Evolutionary conservation across 2,888 invertebrate species (phyloP), one percentile per base, ranked within the genome.

Genomic region (Andrena flavipes): DNA sequence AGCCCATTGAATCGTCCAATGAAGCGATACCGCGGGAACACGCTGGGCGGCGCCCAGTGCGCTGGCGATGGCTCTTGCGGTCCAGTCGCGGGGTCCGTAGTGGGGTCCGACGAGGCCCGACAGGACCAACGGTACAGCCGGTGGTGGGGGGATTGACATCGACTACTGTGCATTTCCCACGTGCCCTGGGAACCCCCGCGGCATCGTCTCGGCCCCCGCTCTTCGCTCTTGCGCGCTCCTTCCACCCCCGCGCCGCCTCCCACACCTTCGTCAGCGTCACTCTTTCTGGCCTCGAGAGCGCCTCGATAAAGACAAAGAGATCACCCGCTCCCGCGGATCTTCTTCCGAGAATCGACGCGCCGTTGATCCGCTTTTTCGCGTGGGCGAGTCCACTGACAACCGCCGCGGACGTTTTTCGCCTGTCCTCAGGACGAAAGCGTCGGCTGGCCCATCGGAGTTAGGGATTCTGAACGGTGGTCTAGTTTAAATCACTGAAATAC

Each of bases 91-190:
- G 70, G 60, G 74, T 73, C 67, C 75, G 79, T 75, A 76, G 88
- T 83, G 88, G 88, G 82, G 84, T 33, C 73, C 72, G 73, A 33
- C 51, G 78, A 62, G 80, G 76, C 71, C 82, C 68, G 72, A 75
- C 70, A 54, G 81, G 81, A 59, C 82, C 64, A 84, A 76, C 85
- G 80, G 79, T 67, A 62, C 51, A 10, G 42, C 74, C 83, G 80
- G 75, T 88, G 90, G 90, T 91, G 93, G 91, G 92, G 92, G 91
- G 90, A 91, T 93, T 94, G 93, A 93, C 92, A 94, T 93, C 94
- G 94, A 95, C 95, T 95, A 95, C 95, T 94, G 95, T 95, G 95
- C 95, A 95, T 95, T 95, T 95, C 95, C 95, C 95, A 95, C 95
- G 95, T 95, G 94, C 93, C 94, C 94, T 94, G 94, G 94, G 94